Base-by-base conservation (phyloP, 2,113 vertebrate species). In the Euleptes europaea region DNA sequence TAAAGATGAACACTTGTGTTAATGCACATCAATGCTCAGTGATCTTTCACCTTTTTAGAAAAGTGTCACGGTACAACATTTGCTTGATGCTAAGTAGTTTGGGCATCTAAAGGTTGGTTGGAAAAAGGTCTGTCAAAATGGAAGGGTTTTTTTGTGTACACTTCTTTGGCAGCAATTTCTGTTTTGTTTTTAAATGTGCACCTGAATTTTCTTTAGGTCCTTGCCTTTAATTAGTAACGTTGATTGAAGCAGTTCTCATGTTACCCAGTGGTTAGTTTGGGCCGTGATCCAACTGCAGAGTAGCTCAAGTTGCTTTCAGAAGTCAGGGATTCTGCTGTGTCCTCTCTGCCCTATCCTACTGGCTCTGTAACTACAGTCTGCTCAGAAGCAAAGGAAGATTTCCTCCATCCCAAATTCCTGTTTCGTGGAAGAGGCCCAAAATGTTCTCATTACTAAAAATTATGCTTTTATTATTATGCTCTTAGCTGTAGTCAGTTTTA, bases 401-500 rank as follows among this genome's bases (percentile, higher is more conserved):
- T 15, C 44, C 14, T 10, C 10, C 47, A 28, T 47, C 33, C 15
- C 15, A 28, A 26, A 78, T 51, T 67, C 38, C 2, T 73, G 10
- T 28, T 65, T 47, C 21, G 26, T 63, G 26, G 63, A 7, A 17
- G 63, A 33, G 72, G 35, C 14, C 75, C 26, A 12, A 23, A 69
- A 69, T 28, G 63, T 76, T 10, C 19, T 47, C 57, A 28, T 74
- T 83, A 80, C 31, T 13, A 31, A 35, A 57, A 57, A 31, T 31
- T 72, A 31, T 54, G 17, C 31, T 47, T 54, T 60, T 60, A 60
- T 28, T 35, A 70, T 9, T 63, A 3, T 47, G 44, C 40, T 84
- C 73, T 3, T 91, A 88, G 81, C 44, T 31, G 87, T 90, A 87
- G 81, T 70, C 78, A 71, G 44, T 78, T 74, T 86, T 73, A 79